Percentiles rank a stretch among this genome's conserved stretches.
phyloP scores from a whole-genome alignment of 2,113 vertebrate genomes.

The Pseudorasbora parva region DNA sequence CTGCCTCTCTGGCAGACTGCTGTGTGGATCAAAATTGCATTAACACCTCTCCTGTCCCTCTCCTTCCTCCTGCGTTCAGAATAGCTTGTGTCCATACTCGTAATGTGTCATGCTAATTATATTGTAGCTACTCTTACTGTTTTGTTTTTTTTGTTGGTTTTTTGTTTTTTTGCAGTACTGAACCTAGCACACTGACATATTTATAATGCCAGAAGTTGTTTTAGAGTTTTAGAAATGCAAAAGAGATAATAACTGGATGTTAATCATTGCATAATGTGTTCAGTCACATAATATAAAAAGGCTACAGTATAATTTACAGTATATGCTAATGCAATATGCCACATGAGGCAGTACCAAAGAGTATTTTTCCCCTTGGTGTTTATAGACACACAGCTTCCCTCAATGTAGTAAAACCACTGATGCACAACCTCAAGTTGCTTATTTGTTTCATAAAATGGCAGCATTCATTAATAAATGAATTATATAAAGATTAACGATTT shows the following conservation, averaged over 20 bases:
- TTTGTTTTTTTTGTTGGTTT: too few relatives aligned
- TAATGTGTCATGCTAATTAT: neutral
- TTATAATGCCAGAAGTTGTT: neutral
- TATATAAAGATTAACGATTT: too few relatives aligned
- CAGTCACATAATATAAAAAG: neutral
- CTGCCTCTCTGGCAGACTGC: constrained; percentile 32
- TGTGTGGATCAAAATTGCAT: constrained; percentile 34
- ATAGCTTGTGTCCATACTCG: neutral
- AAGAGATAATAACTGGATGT: neutral
- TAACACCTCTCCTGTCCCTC: constrained; percentile 24
- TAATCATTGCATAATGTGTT: neutral
- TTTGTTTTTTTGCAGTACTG: neutral
- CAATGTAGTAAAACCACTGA: too few relatives aligned
- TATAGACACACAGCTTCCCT: too few relatives aligned
- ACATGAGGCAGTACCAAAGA: too few relatives aligned
- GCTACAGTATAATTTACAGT: too few relatives aligned
- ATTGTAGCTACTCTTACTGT: neutral
- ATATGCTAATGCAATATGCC: too few relatives aligned
- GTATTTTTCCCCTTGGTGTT: too few relatives aligned
- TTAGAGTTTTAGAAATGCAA: neutral
- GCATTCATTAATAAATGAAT: too few relatives aligned
- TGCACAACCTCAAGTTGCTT: too few relatives aligned
- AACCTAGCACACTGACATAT: neutral
- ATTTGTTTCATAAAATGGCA: too few relatives aligned
- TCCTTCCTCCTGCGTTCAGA: constrained; percentile 7